Base-by-base conservation (phyloP, 2,888 invertebrate genomes). In the Carpatolechia fugitivella region DNA sequence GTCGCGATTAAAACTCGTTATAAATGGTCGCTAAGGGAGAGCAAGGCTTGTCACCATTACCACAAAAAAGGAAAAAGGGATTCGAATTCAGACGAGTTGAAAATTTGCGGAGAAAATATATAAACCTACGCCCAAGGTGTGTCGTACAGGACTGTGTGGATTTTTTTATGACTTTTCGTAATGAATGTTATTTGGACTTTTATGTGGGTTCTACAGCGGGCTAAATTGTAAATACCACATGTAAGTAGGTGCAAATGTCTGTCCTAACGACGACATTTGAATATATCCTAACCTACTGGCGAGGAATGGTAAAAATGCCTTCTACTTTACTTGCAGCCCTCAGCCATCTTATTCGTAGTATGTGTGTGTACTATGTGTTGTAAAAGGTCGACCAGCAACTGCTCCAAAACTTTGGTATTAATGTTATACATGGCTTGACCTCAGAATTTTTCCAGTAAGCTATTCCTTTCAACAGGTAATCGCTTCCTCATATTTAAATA, bases 1-100 rank as follows among this genome's bases (percentile, higher is more conserved):
- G 76, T 76, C 74, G 68, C 76, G 76, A 80, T 83, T 82, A 81
- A 80, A 82, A 78, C 74, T 78, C 77, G 76, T 82, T 79, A 80
- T 76, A 82, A 84, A 82, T 76, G 74, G 73, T 72, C 68, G 66
- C 70, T 53, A n/a, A 31, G 72, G 68, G 76, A 69, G 63, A 76
- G 64, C 70, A 59, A 70, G 63, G 71, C 70, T 69, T 75, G 80
- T 76, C 80, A 76, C 71, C 76, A 74, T 77, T 75, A 77, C 79
- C 78, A 74, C 78, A 80, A 81, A 80, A 79, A 78, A 70, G 70
- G 68, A 73, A 76, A 68, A 77, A 72, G 65, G 68, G 68, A 73
- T 70, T 57, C 63, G 60, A 69, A 77, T 76, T 79, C 75, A 79
- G 78, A 74, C 66, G 65, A 61, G 69, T 70, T 70, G 70, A 72